A percentile compares a stretch with the other conserved stretches of the same genome.
Conservation (phyloP, 35 echinoderm and acorn worm genomes). For the Ptychodera flava region DNA sequence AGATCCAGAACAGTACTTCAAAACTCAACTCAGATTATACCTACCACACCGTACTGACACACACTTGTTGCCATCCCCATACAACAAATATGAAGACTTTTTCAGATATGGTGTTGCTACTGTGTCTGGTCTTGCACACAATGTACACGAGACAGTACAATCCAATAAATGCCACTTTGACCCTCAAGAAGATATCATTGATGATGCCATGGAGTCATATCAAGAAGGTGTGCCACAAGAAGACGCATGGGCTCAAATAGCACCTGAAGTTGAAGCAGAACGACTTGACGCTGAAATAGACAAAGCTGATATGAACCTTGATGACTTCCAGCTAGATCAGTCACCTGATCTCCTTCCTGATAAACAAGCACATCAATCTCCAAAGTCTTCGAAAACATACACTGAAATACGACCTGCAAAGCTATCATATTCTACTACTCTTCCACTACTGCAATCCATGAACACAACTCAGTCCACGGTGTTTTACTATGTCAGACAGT, state of each 20-base stretch:
- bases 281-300: background rate
- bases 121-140: no score
- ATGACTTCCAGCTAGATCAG: background rate
- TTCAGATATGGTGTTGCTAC: background rate
- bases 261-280: constrained; percentile 19
- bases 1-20: constrained; percentile 11
- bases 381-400: background rate
- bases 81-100: background rate
- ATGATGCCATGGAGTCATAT: background rate
- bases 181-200: constrained; percentile 1
- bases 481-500: constrained; percentile 29
- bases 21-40: background rate
- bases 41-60: background rate
- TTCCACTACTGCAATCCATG: background rate
- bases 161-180: constrained; percentile 9
- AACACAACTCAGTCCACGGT: background rate
- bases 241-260: constrained; percentile 21
- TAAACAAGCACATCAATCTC: no score
- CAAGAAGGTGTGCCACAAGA: background rate
- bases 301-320: background rate
- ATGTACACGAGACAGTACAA: background rate
- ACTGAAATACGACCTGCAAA: background rate
- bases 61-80: background rate
- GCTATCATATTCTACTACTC: background rate
- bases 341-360: background rate